Conservation (phyloP, 2,113 vertebrate genomes). For the Empidonax alnorum region DNA sequence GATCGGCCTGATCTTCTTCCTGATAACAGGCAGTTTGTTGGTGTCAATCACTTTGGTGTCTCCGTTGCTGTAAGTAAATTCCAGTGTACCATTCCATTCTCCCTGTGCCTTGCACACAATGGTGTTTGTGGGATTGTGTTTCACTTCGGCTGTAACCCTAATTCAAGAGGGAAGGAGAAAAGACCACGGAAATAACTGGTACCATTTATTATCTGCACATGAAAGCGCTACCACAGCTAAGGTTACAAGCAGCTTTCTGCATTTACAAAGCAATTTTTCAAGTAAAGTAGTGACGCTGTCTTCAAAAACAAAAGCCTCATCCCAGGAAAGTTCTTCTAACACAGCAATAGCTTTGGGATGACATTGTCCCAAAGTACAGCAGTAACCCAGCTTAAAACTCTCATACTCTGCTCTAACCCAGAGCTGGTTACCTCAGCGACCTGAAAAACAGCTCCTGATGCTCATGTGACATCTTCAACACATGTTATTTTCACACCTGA, state of each 20-base stretch:
- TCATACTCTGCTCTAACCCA: neutral
- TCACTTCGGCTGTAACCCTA: constrained; percentile 94
- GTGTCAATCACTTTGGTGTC: constrained; percentile 95
- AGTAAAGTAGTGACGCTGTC: neutral
- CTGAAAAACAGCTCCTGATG: neutral
- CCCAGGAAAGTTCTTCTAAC: neutral
- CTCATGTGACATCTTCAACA: neutral
- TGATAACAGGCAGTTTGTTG: constrained; percentile 81
- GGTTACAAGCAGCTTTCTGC: neutral
- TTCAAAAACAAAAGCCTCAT: neutral
- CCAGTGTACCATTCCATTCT: constrained; percentile 92
- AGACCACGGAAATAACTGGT: neutral
- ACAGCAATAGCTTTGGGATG: neutral
- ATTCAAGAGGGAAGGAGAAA: neutral
- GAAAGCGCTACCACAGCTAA: neutral
- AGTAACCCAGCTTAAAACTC: neutral
- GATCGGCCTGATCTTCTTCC: constrained; percentile 86
- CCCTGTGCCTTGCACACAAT: constrained; percentile 94
- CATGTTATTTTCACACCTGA: neutral
- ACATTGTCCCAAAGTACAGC: neutral
- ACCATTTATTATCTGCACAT: neutral
- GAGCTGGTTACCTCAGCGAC: neutral
- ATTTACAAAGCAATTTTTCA: neutral
- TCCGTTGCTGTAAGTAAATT: constrained; percentile 92
- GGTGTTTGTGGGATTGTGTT: constrained; percentile 89